Percentiles rank a stretch among this genome's conserved stretches.
Conservation (phyloP, 1,140 invertebrate species). For the Tetragonula clypearis region DNA sequence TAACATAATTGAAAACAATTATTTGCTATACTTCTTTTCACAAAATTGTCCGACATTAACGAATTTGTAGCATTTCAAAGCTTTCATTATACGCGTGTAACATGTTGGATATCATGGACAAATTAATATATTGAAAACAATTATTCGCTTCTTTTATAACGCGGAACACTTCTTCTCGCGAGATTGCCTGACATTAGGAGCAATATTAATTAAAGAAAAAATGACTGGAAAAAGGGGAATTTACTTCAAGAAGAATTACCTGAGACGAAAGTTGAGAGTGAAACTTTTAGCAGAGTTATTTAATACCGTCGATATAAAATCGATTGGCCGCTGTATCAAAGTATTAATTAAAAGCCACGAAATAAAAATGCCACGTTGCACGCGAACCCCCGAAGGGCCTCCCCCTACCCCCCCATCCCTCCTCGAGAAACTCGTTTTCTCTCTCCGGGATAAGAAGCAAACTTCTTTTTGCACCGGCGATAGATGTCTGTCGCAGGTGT, state of each 20-base stretch:
- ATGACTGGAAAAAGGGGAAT: neutral
- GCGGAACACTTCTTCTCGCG: no score
- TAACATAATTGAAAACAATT: no score
- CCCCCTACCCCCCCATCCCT: no score
- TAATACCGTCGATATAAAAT: neutral
- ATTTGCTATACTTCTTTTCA: no score
- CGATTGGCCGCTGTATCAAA: neutral
- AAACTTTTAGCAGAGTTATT: neutral
- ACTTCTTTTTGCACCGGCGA: neutral
- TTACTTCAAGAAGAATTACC: neutral
- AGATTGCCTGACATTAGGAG: neutral
- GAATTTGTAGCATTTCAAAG: no score
- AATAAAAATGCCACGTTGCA: neutral
- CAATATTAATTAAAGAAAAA: neutral
- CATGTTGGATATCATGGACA: no score
- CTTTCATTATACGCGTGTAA: no score
- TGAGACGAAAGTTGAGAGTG: neutral
- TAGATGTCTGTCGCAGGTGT: constrained; percentile 15
- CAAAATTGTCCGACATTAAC: no score
- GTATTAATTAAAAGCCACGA: neutral
- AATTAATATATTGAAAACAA: no score
- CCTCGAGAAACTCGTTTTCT: neutral
- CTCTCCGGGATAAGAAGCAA: neutral
- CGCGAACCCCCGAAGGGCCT: neutral
- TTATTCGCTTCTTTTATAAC: no score